Conservation (phyloP, 2,888 invertebrate species). For the Tenthredo amoena region DNA sequence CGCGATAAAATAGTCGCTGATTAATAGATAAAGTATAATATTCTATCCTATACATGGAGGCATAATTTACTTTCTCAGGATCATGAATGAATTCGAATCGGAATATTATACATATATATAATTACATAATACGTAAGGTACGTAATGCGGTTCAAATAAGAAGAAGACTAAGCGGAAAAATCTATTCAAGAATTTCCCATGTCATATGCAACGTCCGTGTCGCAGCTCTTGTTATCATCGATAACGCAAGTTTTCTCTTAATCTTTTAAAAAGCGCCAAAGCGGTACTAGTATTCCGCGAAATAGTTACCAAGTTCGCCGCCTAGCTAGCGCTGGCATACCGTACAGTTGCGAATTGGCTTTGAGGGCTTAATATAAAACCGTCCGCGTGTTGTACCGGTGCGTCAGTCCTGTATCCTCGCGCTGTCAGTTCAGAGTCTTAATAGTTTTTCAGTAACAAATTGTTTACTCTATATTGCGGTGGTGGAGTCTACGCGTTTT, state of each 20-base stretch:
- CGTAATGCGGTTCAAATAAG: too few species aligned
- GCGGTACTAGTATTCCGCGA: not conserved
- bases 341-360: not conserved
- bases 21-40: not conserved
- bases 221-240: not conserved
- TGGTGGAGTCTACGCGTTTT: not conserved
- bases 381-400: slow-evolving; percentile 40
- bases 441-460: too few species aligned
- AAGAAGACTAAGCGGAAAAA: too few species aligned
- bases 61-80: too few species aligned
- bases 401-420: slow-evolving; percentile 36
- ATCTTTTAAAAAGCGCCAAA: not conserved
- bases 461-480: not conserved
- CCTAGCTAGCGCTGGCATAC: not conserved
- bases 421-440: slow-evolving; percentile 13
- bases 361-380: slow-evolving; percentile 33
- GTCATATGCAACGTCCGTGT: not conserved
- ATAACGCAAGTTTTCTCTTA: not conserved
- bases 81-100: too few species aligned
- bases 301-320: not conserved
- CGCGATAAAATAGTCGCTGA: not conserved
- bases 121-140: too few species aligned
- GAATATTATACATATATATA: too few species aligned
- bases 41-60: too few species aligned
- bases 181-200: too few species aligned